Percentiles rank a stretch among this genome's conserved stretches.
Conservation (phyloP, 2,888 invertebrate genomes). For the Archaeoteleia sp. region DNA sequence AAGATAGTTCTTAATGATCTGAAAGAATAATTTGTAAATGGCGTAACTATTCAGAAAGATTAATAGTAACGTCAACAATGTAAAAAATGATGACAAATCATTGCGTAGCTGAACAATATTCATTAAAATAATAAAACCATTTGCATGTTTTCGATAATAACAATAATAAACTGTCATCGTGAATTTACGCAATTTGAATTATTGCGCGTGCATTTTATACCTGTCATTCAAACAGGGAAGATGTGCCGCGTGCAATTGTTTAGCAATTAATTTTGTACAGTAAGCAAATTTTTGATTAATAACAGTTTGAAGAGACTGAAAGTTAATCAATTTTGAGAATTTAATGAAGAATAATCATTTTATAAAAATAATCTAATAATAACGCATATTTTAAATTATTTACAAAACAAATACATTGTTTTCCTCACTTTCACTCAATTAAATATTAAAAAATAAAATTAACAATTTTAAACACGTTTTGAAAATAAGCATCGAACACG, state of each 20-base stretch:
- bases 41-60: constrained; percentile 6
- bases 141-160: constrained; percentile 26
- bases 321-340: neutral
- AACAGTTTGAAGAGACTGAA: constrained; percentile 12
- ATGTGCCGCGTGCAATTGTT: neutral
- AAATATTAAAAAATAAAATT: too few species aligned
- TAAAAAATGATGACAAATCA: constrained; percentile 2
- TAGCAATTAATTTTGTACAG: neutral
- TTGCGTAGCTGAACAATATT: neutral
- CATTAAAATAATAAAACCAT: constrained; percentile 17
- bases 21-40: neutral
- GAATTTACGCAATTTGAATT: constrained; percentile 12
- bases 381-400: too few species aligned
- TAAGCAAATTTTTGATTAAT: neutral
- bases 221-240: constrained; percentile 1
- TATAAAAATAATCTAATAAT: too few species aligned
- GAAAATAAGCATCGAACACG: too few species aligned
- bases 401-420: too few species aligned
- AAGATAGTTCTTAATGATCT: neutral
- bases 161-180: constrained; percentile 19
- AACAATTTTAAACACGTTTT: too few species aligned
- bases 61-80: constrained; percentile 15
- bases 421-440: too few species aligned
- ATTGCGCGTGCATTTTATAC: neutral
- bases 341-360: too few species aligned